These are phyloP conservation scores for Neoaliturus tenellus DNA, from an alignment of 2,888 invertebrate species.

Conservation along the genomic window DNA sequence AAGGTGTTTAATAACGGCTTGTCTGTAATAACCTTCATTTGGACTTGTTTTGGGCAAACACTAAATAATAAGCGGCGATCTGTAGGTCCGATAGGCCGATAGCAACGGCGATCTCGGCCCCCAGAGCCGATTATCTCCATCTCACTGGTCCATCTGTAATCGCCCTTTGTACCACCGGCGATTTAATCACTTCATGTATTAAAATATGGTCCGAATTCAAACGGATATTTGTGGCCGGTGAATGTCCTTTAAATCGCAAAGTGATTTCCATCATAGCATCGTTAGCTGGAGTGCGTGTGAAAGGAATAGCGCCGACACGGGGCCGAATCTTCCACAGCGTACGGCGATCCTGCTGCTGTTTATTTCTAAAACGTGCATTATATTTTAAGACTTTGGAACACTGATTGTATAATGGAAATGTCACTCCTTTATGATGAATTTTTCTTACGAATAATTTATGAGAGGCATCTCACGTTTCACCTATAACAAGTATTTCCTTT, in stretches of 20 bases:
- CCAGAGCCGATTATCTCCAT: conserved; percentile 21
- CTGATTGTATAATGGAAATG: too few relatives aligned
- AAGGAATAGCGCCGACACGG: neutral
- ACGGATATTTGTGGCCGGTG: conserved; percentile 23
- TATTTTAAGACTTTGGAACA: too few relatives aligned
- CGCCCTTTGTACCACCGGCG: conserved; percentile 45
- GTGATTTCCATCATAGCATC: conserved; percentile 27
- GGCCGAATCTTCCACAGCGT: too few relatives aligned
- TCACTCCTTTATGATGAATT: too few relatives aligned
- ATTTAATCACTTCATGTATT: conserved; percentile 31
- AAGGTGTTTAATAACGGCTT: conserved; percentile 54
- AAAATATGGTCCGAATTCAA: conserved; percentile 27
- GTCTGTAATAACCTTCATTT: conserved; percentile 57
- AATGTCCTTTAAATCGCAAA: conserved; percentile 23
- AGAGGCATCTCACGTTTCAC: too few relatives aligned
- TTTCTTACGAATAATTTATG: too few relatives aligned
- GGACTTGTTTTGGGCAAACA: conserved; percentile 58
- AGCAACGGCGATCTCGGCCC: too few relatives aligned
- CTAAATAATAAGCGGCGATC: conserved; percentile 55
- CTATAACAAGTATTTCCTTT: too few relatives aligned
- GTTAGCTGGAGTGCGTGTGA: conserved; percentile 16
- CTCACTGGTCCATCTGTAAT: conserved; percentile 37
- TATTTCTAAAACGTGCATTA: too few relatives aligned
- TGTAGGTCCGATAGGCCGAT: conserved; percentile 41
- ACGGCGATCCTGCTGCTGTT: neutral